Conservation (phyloP, 2,888 invertebrate genomes). For the Chymomyza caudatula region DNA sequence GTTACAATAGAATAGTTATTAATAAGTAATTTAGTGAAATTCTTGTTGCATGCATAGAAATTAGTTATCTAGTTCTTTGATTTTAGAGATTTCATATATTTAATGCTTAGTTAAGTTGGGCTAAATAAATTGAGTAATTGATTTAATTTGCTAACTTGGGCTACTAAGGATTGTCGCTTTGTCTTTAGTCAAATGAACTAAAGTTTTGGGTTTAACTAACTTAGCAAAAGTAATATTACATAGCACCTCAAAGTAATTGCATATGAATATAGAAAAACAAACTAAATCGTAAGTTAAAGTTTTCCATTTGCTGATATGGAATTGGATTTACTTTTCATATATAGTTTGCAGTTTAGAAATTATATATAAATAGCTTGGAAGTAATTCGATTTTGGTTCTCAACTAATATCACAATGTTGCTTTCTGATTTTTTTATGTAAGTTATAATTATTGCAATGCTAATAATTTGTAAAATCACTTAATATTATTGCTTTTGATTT, state of each 20-base stretch:
- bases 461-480: conserved; percentile 13
- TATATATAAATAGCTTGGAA: conserved; percentile 64
- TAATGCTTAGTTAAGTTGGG: conserved; percentile 17
- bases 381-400: conserved; percentile 67
- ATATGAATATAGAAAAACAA: too few relatives aligned
- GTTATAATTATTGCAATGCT: neutral
- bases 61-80: conserved; percentile 44
- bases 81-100: conserved; percentile 1
- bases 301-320: too few relatives aligned
- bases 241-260: conserved; percentile 58
- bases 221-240: conserved; percentile 45
- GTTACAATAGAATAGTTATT: conserved; percentile 53
- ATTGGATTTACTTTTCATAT: too few relatives aligned
- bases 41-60: conserved; percentile 45
- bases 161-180: conserved; percentile 64
- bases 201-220: conserved; percentile 27
- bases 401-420: conserved; percentile 72
- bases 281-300: too few relatives aligned
- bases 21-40: conserved; percentile 35
- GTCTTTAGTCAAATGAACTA: conserved; percentile 27
- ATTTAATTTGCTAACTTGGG: conserved; percentile 24
- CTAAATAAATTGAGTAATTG: conserved; percentile 22
- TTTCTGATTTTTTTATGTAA: conserved; percentile 53
- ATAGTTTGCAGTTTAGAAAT: too few relatives aligned
- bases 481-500: conserved; percentile 14